A percentile compares a stretch with the other conserved stretches of the same genome.
phyloP scores from a whole-genome alignment of 2,888 invertebrate genomes.

The Leptinotarsa tumamoca region DNA sequence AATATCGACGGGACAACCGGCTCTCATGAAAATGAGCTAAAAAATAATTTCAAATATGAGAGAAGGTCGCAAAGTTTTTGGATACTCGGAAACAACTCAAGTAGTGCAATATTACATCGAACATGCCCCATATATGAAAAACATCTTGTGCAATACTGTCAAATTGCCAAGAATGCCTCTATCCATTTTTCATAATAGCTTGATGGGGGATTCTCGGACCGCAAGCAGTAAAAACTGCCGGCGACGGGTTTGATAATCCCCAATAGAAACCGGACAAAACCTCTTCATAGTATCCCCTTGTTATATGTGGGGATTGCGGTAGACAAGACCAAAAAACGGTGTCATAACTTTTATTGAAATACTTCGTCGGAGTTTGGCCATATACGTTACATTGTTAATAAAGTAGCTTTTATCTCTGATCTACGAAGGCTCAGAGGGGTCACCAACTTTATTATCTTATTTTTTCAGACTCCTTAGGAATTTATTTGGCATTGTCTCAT shows the following conservation, averaged over 20 bases:
- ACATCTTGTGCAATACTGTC: conserved; percentile 12
- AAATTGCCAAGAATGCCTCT: conserved; percentile 6
- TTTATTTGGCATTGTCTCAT: too few relatives aligned
- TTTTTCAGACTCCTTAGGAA: neutral
- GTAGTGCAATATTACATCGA: neutral
- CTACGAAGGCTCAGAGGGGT: neutral
- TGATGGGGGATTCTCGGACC: neutral
- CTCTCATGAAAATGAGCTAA: too few relatives aligned
- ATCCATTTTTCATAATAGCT: conserved; percentile 14
- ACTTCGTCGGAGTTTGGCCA: conserved; percentile 12
- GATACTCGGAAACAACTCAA: neutral
- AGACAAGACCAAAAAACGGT: conserved; percentile 17
- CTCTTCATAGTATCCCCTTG: conserved; percentile 21
- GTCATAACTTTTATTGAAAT: conserved; percentile 31
- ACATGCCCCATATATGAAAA: conserved; percentile 1
- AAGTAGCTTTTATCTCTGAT: conserved; percentile 5
- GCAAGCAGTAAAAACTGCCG: conserved; percentile 25
- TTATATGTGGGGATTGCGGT: conserved; percentile 4
- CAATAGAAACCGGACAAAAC: conserved; percentile 32
- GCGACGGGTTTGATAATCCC: conserved; percentile 31
- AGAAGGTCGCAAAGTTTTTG: too few relatives aligned
- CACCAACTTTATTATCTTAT: conserved; percentile 6
- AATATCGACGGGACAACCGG: too few relatives aligned
- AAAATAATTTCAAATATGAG: too few relatives aligned
- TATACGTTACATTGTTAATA: conserved; percentile 4